Evolutionary conservation across 1,140 invertebrate species (phyloP).

Genomic region (Akabosia matsudoensis): DNA sequence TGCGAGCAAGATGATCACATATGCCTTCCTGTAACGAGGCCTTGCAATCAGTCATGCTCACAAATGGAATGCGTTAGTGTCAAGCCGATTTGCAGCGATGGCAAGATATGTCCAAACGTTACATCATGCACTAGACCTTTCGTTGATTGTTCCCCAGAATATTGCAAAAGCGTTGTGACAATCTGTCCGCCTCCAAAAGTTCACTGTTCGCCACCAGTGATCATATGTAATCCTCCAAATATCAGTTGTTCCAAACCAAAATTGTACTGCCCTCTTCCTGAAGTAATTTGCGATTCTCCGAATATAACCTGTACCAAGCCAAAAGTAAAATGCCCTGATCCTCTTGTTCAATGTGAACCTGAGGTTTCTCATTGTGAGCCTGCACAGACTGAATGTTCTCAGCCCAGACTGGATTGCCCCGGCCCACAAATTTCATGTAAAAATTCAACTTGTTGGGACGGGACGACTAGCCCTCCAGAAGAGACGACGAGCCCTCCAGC

Average conservation of each 20-base stretch:
- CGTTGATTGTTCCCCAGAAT: not conserved
- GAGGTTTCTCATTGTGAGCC: not conserved
- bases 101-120: not conserved
- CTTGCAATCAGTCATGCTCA: not conserved
- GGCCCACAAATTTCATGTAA: not conserved
- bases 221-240: not conserved
- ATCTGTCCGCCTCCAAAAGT: not conserved
- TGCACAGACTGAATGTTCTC: not conserved
- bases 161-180: not conserved
- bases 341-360: not conserved
- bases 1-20: not conserved
- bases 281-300: not conserved
- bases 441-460: not conserved
- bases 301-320: not conserved
- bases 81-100: not conserved
- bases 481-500: not conserved
- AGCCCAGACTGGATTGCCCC: not conserved
- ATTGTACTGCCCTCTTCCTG: not conserved
- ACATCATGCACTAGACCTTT: not conserved
- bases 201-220: not conserved
- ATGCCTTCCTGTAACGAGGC: not conserved
- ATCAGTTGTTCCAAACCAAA: not conserved
- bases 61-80: not conserved
- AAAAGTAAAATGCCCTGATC: not conserved
- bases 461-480: not conserved